A percentile compares a stretch with the other conserved stretches of the same genome.
Evolutionary conservation across 2,113 vertebrate genomes (phyloP).

Genomic region (Rhea americana): DNA sequence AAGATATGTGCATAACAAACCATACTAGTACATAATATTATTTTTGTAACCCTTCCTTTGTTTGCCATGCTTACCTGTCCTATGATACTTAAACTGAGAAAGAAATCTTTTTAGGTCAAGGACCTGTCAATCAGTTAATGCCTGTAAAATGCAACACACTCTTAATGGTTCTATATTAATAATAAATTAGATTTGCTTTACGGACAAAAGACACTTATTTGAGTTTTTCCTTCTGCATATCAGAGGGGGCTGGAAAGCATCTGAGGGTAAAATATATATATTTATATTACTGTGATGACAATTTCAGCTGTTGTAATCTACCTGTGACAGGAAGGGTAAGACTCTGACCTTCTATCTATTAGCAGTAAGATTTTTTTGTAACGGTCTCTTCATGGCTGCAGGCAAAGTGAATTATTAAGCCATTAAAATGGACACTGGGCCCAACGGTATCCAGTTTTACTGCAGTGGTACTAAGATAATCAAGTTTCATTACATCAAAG

Average conservation of each 20-base stretch:
- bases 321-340: not conserved
- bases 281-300: not conserved
- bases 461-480: slow-evolving; percentile 8
- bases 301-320: slow-evolving; percentile 4
- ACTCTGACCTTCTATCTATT: not conserved
- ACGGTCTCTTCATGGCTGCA: not conserved
- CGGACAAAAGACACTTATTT: not conserved
- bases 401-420: slow-evolving; percentile 23
- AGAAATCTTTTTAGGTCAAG: slow-evolving; percentile 2
- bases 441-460: slow-evolving; percentile 13
- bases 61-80: not conserved
- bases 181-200: slow-evolving; percentile 30
- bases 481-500: slow-evolving; percentile 59
- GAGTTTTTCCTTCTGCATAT: not conserved
- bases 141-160: not conserved
- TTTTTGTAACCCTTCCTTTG: not conserved
- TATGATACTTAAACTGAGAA: not conserved
- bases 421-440: not conserved
- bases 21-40: not conserved
- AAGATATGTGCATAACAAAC: not conserved
- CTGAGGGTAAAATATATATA: not conserved
- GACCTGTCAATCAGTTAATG: not conserved
- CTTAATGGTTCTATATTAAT: not conserved
- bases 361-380: not conserved
- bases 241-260: not conserved